Conservation (phyloP, 2,113 vertebrate genomes). For the Pangasianodon gigas region DNA sequence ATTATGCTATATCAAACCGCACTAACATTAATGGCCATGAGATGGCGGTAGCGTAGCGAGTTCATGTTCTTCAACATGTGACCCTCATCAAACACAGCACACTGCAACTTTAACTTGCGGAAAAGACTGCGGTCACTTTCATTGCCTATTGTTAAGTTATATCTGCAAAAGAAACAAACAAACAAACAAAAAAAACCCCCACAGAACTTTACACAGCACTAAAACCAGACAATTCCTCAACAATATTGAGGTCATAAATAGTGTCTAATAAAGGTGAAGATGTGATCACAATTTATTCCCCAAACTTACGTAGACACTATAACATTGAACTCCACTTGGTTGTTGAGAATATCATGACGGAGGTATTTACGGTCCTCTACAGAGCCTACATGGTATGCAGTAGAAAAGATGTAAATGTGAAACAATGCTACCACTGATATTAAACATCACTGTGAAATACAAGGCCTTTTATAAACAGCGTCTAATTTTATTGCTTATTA, state of each 20-base stretch:
- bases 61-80: conserved; percentile 99
- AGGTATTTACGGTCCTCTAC: conserved; percentile 88
- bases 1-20: neutral
- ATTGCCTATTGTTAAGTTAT: conserved; percentile 88
- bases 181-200: neutral
- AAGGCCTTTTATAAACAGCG: neutral
- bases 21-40: conserved; percentile 95
- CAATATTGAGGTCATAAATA: neutral
- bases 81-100: conserved; percentile 95
- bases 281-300: neutral
- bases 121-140: conserved; percentile 88
- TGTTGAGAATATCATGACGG: conserved; percentile 82
- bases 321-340: conserved; percentile 82
- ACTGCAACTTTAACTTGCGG: conserved; percentile 82
- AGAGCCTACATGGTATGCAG: conserved; percentile 74
- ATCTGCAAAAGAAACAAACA: conserved; percentile 69
- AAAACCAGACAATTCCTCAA: neutral
- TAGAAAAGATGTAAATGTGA: neutral
- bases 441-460: neutral
- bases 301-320: conserved; percentile 92
- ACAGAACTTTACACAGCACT: neutral
- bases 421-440: neutral
- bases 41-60: conserved; percentile 88
- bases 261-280: neutral
- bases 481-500: neutral